These are phyloP conservation scores for Thaleichthys pacificus DNA, from an alignment of 2,797 vertebrate genomes.

Conservation along the genomic window DNA sequence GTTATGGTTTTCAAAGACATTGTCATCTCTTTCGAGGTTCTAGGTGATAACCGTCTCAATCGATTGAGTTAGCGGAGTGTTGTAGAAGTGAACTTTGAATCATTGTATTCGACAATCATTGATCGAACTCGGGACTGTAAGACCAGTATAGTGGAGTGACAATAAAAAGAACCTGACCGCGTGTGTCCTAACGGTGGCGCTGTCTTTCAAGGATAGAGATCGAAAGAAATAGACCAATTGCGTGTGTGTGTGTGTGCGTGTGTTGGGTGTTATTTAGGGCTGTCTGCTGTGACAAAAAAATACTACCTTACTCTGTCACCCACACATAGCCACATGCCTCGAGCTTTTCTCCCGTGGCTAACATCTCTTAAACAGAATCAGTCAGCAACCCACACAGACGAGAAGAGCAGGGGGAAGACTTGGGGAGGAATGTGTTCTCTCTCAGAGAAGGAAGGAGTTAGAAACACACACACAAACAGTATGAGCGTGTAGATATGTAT, in stretches of 20 bases:
- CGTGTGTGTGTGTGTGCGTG: not conserved
- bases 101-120: conserved; percentile 53
- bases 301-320: no score
- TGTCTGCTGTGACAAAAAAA: no score
- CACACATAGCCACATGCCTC: no score
- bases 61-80: not conserved
- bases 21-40: not conserved
- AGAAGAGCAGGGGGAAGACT: no score
- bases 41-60: accelerated
- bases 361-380: no score
- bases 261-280: not conserved
- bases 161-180: no score
- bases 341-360: no score
- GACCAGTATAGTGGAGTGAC: conserved; percentile 43
- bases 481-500: no score
- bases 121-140: conserved; percentile 20
- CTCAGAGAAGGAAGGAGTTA: no score
- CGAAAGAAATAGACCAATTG: not conserved
- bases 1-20: conserved; percentile 45
- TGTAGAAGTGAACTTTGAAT: conserved; percentile 52
- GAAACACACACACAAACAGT: no score
- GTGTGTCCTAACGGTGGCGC: not conserved
- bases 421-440: no score
- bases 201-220: not conserved
- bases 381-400: no score